A percentile compares a stretch with the other conserved stretches of the same genome.
These are phyloP conservation scores for Eupeodes corollae DNA, from an alignment of 1,140 invertebrate species.

Conservation along the genomic window DNA sequence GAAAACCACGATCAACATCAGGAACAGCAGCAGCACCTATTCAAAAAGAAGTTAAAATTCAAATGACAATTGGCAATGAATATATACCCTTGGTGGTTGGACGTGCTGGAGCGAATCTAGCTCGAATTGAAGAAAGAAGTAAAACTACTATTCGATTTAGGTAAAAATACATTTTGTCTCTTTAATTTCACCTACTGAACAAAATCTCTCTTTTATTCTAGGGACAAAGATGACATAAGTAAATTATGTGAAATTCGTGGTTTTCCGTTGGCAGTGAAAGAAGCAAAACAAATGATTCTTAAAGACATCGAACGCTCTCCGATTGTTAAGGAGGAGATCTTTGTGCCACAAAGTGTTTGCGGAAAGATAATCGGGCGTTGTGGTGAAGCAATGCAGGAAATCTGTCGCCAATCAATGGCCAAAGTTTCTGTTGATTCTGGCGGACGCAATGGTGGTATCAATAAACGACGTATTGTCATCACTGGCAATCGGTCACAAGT, in stretches of 20 bases:
- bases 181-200: slow-evolving; percentile 6
- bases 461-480: slow-evolving; percentile 40
- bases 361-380: slow-evolving; percentile 58
- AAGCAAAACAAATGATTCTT: slow-evolving; percentile 59
- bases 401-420: slow-evolving; percentile 41
- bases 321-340: slow-evolving; percentile 49
- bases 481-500: slow-evolving; percentile 50
- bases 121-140: slow-evolving; percentile 57
- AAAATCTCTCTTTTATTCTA: slow-evolving; percentile 5
- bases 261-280: slow-evolving; percentile 44
- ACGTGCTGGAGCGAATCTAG: slow-evolving; percentile 52
- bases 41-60: slow-evolving; percentile 23
- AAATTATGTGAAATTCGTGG: slow-evolving; percentile 57
- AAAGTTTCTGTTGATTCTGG: slow-evolving; percentile 16
- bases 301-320: slow-evolving; percentile 58
- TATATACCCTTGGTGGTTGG: slow-evolving; percentile 44
- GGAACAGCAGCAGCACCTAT: background rate
- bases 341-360: slow-evolving; percentile 50
- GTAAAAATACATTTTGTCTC: slow-evolving; percentile 12
- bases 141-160: slow-evolving; percentile 56
- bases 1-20: background rate
- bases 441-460: slow-evolving; percentile 21
- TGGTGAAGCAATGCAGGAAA: slow-evolving; percentile 57
- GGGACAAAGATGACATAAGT: slow-evolving; percentile 39
- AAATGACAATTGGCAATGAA: slow-evolving; percentile 29